These are phyloP conservation scores for Lerema accius DNA, from an alignment of 1,140 invertebrate genomes.

Conservation along the genomic window DNA sequence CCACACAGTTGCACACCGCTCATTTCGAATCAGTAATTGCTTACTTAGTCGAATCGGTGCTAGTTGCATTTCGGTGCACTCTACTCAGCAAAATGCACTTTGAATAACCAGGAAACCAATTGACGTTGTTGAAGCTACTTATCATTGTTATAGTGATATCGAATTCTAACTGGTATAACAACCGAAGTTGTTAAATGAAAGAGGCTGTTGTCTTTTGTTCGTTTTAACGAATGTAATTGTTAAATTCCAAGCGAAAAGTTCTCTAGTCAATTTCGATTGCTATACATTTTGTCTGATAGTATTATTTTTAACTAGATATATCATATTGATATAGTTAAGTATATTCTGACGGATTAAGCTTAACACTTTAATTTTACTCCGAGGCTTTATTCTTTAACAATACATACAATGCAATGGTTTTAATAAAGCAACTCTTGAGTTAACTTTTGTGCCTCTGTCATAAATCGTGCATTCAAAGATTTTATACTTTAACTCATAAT, in stretches of 20 bases:
- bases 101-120: not conserved
- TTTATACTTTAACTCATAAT: slow-evolving; percentile 6
- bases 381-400: slow-evolving; percentile 8
- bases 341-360: slow-evolving; percentile 10
- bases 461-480: slow-evolving; percentile 16
- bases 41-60: slow-evolving; percentile 44
- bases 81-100: slow-evolving; percentile 12
- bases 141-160: not conserved
- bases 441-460: slow-evolving; percentile 17
- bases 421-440: slow-evolving; percentile 11
- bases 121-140: not conserved
- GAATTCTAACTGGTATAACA: not conserved
- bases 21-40: slow-evolving; percentile 66
- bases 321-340: not conserved
- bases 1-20: slow-evolving; percentile 57
- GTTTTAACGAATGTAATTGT: not conserved
- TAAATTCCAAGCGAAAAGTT: not conserved
- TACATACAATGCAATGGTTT: slow-evolving; percentile 21
- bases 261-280: too few relatives aligned
- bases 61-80: slow-evolving; percentile 42
- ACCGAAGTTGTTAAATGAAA: not conserved
- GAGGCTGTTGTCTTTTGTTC: not conserved
- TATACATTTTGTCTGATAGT: too few relatives aligned
- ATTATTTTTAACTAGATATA: too few relatives aligned
- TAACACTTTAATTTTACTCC: slow-evolving; percentile 9